Conservation (phyloP, 2,113 vertebrate genomes). For the Pagrus major region DNA sequence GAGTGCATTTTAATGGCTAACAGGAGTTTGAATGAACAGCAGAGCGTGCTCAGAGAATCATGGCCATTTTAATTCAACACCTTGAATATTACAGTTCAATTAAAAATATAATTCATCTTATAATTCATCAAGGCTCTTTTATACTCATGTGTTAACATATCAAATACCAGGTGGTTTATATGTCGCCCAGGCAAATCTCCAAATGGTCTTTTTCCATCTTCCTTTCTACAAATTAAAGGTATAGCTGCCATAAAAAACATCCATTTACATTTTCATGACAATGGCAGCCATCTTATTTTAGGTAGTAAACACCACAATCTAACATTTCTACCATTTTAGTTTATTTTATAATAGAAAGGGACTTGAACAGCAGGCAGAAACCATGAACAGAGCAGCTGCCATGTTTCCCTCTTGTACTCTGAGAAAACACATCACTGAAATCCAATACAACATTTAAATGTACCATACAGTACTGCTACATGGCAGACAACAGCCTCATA, state of each 20-base stretch:
- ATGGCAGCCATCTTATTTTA: background rate
- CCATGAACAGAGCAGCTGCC: background rate
- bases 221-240: background rate
- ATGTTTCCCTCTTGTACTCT: background rate
- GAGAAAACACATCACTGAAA: background rate
- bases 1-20: background rate
- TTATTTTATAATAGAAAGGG: background rate
- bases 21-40: background rate
- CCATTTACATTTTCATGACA: conserved; percentile 1
- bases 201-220: background rate
- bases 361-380: background rate
- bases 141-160: too few species aligned
- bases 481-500: background rate
- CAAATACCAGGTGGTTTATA: background rate
- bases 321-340: background rate
- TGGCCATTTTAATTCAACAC: background rate
- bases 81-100: background rate
- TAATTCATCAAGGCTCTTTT: background rate
- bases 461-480: background rate
- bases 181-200: background rate
- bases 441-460: background rate
- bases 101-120: background rate
- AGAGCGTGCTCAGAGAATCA: background rate
- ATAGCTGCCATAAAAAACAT: conserved; percentile 3
- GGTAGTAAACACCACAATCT: background rate